Evolutionary conservation across 2,797 vertebrate genomes (phyloP).

Genomic region (Tenualosa ilisha): DNA sequence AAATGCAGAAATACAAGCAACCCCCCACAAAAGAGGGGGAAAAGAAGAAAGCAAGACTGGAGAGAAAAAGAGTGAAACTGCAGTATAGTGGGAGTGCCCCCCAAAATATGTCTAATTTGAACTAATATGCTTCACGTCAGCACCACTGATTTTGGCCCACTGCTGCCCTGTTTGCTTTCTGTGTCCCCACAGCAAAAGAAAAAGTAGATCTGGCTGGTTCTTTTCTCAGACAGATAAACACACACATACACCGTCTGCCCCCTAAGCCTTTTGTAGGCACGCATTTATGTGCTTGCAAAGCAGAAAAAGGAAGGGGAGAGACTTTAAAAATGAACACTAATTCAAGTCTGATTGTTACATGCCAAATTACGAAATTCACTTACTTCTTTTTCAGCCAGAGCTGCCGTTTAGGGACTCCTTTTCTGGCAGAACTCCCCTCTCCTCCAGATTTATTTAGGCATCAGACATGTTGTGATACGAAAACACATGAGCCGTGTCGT

Average conservation of each 20-base stretch:
- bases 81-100: background rate
- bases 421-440: background rate
- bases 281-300: background rate
- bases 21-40: background rate
- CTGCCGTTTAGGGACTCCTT: background rate
- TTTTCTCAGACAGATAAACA: background rate
- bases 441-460: slow-evolving; percentile 32
- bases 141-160: background rate
- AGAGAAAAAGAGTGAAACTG: slow-evolving; percentile 4
- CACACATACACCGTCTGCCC: background rate
- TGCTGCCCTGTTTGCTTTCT: background rate
- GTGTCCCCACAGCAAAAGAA: background rate
- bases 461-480: slow-evolving; percentile 45
- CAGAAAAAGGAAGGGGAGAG: background rate
- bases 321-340: background rate
- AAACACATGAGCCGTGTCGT: slow-evolving; percentile 47
- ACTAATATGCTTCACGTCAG: background rate
- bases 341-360: slow-evolving; percentile 9
- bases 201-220: background rate
- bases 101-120: background rate
- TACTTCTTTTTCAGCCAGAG: background rate
- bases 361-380: slow-evolving; percentile 19
- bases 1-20: background rate
- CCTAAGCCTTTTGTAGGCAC: background rate
- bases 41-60: background rate